These are phyloP conservation scores for Antechinus stuartii DNA, from an alignment of 2,113 vertebrate genomes.

Conservation along the genomic window DNA sequence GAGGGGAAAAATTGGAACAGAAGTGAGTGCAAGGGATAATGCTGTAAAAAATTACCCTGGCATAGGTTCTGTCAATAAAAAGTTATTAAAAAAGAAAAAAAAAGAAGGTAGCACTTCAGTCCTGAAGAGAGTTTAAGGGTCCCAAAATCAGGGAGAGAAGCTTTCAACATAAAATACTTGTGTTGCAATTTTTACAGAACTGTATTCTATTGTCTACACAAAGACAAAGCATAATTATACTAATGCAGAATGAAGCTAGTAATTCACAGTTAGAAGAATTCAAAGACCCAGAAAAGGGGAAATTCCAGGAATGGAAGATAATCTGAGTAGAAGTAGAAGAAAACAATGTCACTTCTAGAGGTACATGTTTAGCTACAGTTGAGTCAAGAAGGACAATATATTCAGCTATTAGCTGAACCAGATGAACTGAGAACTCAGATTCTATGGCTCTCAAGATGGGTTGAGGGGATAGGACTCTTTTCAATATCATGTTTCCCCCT, in stretches of 20 bases:
- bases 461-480: background rate
- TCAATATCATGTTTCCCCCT: background rate
- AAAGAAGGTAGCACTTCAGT: background rate
- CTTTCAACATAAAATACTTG: background rate
- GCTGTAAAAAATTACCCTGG: no score
- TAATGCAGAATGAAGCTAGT: background rate
- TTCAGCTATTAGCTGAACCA: background rate
- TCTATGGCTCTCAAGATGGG: background rate
- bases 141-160: background rate
- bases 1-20: no score
- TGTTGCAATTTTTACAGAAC: background rate
- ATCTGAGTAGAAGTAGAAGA: background rate
- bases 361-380: background rate
- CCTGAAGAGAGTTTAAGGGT: background rate
- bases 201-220: background rate
- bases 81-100: no score
- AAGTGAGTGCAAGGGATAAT: no score
- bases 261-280: background rate
- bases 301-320: background rate
- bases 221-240: background rate
- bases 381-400: background rate
- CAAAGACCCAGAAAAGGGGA: background rate
- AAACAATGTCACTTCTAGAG: background rate
- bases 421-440: background rate
- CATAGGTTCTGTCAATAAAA: no score